phyloP scores from a whole-genome alignment of 2,888 invertebrate species.

The Acleris literana region DNA sequence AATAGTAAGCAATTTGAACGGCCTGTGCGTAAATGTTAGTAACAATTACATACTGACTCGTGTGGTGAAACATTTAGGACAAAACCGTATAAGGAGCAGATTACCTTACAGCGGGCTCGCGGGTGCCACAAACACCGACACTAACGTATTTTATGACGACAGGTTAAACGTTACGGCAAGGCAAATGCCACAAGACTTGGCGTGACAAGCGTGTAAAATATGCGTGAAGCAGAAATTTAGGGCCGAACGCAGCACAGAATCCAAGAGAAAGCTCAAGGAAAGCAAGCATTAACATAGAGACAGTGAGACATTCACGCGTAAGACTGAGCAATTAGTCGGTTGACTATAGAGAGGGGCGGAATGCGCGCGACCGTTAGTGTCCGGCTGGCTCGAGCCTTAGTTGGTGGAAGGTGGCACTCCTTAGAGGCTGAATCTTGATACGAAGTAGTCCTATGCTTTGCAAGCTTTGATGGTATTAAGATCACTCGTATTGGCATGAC shows the following conservation, averaged over 20 bases:
- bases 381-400: conserved; percentile 66
- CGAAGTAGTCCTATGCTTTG: conserved; percentile 8
- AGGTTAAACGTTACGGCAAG: conserved; percentile 3
- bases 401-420: conserved; percentile 56
- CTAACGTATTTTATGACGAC: conserved; percentile 12
- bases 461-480: conserved; percentile 19
- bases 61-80: conserved; percentile 50
- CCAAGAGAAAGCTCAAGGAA: conserved; percentile 37
- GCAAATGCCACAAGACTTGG: conserved; percentile 11
- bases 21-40: conserved; percentile 11
- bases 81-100: conserved; percentile 45
- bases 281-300: conserved; percentile 37
- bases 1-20: conserved; percentile 44
- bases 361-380: conserved; percentile 79
- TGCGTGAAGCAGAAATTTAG: conserved; percentile 26
- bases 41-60: conserved; percentile 47
- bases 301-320: conserved; percentile 45
- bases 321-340: conserved; percentile 71
- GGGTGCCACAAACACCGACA: conserved; percentile 14
- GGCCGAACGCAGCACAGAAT: conserved; percentile 29
- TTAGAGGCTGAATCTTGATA: conserved; percentile 39
- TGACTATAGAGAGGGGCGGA: conserved; percentile 54
- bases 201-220: conserved; percentile 18
- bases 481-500: conserved; percentile 12
- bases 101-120: conserved; percentile 42